Conservation (phyloP, 2,113 vertebrate genomes). For the Tenrec ecaudatus region DNA sequence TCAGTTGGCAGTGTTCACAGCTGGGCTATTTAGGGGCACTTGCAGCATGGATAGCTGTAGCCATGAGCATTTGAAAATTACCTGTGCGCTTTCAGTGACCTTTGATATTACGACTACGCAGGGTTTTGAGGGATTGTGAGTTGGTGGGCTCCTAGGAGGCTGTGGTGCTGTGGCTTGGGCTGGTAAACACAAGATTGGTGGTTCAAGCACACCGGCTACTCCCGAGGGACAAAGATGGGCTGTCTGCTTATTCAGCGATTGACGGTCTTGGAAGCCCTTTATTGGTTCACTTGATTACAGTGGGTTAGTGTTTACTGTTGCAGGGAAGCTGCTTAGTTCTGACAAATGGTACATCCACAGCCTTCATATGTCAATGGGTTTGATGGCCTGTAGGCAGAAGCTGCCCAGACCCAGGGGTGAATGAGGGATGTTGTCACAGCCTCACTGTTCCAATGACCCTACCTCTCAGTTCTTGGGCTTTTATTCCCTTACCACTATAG, state of each 20-base stretch:
- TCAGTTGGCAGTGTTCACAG: neutral
- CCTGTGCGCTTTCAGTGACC: too few relatives aligned
- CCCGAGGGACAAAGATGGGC: too few relatives aligned
- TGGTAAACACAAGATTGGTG: too few relatives aligned
- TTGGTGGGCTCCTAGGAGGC: neutral
- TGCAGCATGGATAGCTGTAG: neutral
- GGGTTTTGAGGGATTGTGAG: neutral
- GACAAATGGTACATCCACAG: neutral
- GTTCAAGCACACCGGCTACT: too few relatives aligned
- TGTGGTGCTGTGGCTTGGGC: too few relatives aligned
- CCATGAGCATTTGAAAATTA: neutral
- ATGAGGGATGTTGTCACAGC: rapidly evolving
- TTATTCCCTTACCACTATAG: neutral
- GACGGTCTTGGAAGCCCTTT: too few relatives aligned
- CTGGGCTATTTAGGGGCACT: neutral
- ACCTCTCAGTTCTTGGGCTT: neutral
- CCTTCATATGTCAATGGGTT: neutral
- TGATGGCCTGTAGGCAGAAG: neutral
- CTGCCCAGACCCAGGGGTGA: neutral
- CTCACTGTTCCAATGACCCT: neutral
- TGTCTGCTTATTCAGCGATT: too few relatives aligned
- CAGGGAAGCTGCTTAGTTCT: neutral
- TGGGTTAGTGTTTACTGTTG: too few relatives aligned
- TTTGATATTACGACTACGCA: too few relatives aligned
- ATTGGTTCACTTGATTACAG: too few relatives aligned